These are phyloP conservation scores for Netelia virgata DNA, from an alignment of 2,888 invertebrate genomes.

Conservation along the genomic window DNA sequence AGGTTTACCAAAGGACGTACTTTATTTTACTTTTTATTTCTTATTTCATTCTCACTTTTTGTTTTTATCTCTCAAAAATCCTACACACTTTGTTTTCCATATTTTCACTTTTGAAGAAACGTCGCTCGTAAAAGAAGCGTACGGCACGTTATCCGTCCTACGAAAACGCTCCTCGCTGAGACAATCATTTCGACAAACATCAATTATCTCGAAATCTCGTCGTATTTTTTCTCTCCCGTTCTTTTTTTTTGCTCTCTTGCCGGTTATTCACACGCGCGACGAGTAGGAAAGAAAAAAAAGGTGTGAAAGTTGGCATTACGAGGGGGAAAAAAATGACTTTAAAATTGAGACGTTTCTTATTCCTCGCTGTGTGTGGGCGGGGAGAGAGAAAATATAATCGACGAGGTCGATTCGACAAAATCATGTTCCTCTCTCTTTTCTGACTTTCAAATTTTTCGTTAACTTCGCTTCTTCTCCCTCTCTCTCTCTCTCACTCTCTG, in stretches of 20 bases:
- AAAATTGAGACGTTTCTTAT: conserved; percentile 59
- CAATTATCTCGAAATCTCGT: conserved; percentile 19
- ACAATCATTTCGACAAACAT: conserved; percentile 18
- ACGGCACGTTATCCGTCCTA: background rate
- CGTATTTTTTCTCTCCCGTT: background rate
- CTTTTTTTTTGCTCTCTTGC: conserved; percentile 16
- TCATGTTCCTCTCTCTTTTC: conserved; percentile 23
- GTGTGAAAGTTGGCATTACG: conserved; percentile 1
- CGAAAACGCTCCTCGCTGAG: background rate
- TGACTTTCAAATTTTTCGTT: conserved; percentile 5
- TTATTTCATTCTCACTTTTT: too few relatives aligned
- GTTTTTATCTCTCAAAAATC: conserved; percentile 3
- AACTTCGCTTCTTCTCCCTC: background rate
- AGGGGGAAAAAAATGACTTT: conserved; percentile 47
- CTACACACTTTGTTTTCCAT: conserved; percentile 5
- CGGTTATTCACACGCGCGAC: too few relatives aligned
- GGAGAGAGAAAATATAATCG: conserved; percentile 25
- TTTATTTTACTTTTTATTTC: conserved; percentile 4
- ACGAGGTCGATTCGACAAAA: conserved; percentile 21
- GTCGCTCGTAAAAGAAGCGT: background rate
- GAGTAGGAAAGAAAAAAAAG: background rate
- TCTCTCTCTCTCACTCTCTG: background rate
- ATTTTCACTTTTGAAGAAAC: background rate
- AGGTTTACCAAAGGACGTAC: background rate
- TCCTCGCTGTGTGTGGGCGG: background rate